phyloP scores from a whole-genome alignment of 2,113 vertebrate genomes.

The Dinomys branickii region DNA sequence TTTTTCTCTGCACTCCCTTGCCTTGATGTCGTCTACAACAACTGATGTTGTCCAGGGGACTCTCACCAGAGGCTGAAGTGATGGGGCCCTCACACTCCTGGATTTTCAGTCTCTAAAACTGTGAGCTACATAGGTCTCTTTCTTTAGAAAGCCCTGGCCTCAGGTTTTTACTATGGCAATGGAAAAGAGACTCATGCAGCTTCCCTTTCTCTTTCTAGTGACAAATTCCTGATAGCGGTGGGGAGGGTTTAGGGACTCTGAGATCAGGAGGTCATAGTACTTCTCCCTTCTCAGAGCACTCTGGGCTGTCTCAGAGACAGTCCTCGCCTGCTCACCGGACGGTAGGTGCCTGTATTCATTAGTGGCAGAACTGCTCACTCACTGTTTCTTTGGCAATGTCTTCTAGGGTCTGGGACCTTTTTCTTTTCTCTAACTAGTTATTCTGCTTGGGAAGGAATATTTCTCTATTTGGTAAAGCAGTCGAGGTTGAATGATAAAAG shows the following conservation, averaged over 20 bases:
- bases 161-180: background rate
- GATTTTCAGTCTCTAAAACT: background rate
- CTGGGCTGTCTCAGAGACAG: background rate
- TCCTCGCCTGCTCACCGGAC: background rate
- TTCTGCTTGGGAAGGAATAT: background rate
- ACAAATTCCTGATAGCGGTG: background rate
- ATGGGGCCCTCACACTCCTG: background rate
- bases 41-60: background rate
- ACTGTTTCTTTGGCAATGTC: background rate
- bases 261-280: background rate
- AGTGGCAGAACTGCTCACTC: background rate
- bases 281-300: background rate
- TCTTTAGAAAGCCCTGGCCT: background rate
- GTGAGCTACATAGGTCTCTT: background rate
- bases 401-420: background rate
- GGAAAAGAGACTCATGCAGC: background rate
- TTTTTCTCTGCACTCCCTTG: background rate
- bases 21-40: background rate
- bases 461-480: background rate
- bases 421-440: background rate
- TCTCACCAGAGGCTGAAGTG: background rate
- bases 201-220: background rate
- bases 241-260: background rate
- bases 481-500: background rate
- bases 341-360: background rate